Conservation (phyloP, 2,797 vertebrate species). For the Pipistrellus kuhlii region DNA sequence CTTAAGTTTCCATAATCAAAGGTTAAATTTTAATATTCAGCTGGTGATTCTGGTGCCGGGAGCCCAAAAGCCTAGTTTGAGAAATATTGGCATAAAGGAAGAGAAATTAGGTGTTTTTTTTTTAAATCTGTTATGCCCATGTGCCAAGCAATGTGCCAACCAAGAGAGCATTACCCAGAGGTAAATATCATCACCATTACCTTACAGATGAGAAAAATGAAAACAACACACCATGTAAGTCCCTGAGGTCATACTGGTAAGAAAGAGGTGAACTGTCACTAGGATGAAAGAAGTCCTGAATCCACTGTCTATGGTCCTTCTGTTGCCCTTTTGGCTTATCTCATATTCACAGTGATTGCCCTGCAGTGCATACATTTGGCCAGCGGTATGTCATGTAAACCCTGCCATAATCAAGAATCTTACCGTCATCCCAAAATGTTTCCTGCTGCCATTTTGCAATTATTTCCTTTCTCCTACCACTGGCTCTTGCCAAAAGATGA, state of each 20-base stretch:
- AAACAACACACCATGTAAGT: neutral
- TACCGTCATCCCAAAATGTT: neutral
- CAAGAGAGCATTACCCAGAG: neutral
- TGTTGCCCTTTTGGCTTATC: neutral
- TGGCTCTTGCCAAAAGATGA: neutral
- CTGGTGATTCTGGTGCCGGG: neutral
- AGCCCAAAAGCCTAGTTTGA: neutral
- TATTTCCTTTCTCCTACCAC: neutral
- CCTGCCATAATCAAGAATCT: neutral
- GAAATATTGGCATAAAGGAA: conserved; percentile 7
- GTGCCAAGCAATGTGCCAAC: neutral
- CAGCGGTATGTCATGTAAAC: neutral
- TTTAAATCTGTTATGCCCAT: neutral
- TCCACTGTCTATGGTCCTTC: neutral
- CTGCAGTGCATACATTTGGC: neutral
- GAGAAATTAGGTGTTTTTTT: neutral
- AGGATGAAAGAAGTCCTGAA: neutral
- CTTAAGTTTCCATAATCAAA: neutral
- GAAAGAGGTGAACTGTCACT: neutral
- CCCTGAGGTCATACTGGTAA: neutral
- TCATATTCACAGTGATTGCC: neutral
- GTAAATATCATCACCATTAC: neutral
- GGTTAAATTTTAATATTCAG: neutral
- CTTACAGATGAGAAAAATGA: neutral
- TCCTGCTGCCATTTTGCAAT: neutral